Percentiles rank a stretch among this genome's conserved stretches.
These are phyloP conservation scores for Eulemur rufifrons DNA, from an alignment of 2,113 vertebrate genomes.

Conservation along the genomic window DNA sequence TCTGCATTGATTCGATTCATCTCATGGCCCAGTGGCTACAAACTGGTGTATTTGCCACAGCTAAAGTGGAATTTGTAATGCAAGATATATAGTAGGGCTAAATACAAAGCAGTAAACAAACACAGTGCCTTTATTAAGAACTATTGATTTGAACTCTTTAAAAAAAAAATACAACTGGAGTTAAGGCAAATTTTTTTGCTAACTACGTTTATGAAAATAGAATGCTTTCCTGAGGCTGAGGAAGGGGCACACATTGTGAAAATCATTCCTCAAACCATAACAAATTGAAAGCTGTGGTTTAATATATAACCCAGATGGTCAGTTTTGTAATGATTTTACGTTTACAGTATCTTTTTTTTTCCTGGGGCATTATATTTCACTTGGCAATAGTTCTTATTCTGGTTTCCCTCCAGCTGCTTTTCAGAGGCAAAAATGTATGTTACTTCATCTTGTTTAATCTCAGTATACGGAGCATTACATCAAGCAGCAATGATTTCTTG, in stretches of 20 bases:
- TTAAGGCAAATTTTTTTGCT: neutral
- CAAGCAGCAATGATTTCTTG: slow-evolving; percentile 39
- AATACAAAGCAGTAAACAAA: slow-evolving; percentile 35
- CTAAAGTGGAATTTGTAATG: slow-evolving; percentile 27
- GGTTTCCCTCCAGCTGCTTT: slow-evolving; percentile 56
- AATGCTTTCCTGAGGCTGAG: slow-evolving; percentile 29
- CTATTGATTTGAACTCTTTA: neutral
- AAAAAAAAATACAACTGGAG: neutral
- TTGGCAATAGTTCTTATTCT: slow-evolving; percentile 51
- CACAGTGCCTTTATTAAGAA: neutral
- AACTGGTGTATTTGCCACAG: neutral
- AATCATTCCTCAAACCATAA: slow-evolving; percentile 45
- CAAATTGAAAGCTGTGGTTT: slow-evolving; percentile 51
- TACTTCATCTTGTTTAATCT: slow-evolving; percentile 70
- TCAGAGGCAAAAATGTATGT: slow-evolving; percentile 61
- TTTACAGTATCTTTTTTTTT: slow-evolving; percentile 49
- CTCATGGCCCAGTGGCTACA: slow-evolving; percentile 21
- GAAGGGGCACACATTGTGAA: neutral
- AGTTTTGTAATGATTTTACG: slow-evolving; percentile 53
- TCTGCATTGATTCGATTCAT: slow-evolving; percentile 35
- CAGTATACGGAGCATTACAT: neutral
- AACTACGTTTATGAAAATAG: slow-evolving; percentile 23
- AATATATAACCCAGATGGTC: slow-evolving; percentile 68
- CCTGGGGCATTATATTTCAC: slow-evolving; percentile 65
- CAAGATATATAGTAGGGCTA: neutral